Percentiles rank a stretch among this genome's conserved stretches.
Evolutionary conservation across 2,888 invertebrate species (phyloP).

Genomic region (Bellardia pandia): DNA sequence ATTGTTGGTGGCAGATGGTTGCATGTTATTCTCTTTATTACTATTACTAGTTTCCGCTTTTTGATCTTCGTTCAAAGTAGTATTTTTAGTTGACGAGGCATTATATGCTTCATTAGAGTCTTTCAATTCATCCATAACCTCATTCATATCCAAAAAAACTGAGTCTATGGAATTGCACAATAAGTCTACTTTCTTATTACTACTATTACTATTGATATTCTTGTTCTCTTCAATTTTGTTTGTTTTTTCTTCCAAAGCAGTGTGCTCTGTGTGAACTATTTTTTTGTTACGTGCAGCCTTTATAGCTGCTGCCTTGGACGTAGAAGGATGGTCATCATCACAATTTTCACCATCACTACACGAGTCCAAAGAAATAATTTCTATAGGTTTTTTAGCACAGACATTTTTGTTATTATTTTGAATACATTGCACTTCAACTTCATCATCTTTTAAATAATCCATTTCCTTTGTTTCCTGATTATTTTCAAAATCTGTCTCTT

Average conservation of each 20-base stretch:
- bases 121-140: background rate
- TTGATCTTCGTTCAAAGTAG: background rate
- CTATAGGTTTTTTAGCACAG: background rate
- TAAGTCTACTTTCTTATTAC: background rate
- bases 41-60: background rate
- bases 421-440: constrained; percentile 14
- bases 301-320: background rate
- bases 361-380: constrained; percentile 53
- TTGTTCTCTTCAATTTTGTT: background rate
- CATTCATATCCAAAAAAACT: constrained; percentile 11
- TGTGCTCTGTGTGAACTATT: background rate
- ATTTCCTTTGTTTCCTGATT: background rate
- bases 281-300: background rate
- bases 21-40: constrained; percentile 1
- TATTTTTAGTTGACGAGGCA: background rate
- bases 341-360: constrained; percentile 42
- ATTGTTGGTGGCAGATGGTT: background rate
- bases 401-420: background rate
- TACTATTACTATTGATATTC: constrained; percentile 7
- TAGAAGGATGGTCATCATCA: constrained; percentile 9
- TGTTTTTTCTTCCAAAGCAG: background rate
- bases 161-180: constrained; percentile 47
- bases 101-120: background rate
- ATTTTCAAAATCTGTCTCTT: background rate
- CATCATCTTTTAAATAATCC: constrained; percentile 1